Conservation (phyloP, 2,797 vertebrate genomes). For the Cuniculus paca region DNA sequence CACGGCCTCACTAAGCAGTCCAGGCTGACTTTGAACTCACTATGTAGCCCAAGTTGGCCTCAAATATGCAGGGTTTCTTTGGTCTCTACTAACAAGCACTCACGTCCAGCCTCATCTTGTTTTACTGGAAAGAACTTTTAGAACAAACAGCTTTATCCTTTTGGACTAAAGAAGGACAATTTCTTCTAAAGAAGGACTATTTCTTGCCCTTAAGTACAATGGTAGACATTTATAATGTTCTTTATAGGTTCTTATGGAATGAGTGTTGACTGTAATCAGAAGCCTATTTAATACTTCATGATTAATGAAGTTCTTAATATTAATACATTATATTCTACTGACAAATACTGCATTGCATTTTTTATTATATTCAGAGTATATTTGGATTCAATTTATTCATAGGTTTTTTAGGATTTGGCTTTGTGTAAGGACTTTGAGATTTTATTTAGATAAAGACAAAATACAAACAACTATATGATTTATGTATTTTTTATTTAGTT, state of each 20-base stretch:
- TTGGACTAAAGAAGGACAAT: background rate
- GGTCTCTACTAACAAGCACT: background rate
- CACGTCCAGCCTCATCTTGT: background rate
- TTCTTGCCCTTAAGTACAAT: constrained; percentile 10
- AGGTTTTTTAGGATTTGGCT: background rate
- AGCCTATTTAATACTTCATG: constrained; percentile 49
- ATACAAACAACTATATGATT: background rate
- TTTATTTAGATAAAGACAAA: constrained; percentile 63
- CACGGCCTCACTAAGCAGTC: background rate
- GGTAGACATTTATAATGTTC: background rate
- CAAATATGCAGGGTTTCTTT: background rate
- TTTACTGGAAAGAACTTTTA: background rate
- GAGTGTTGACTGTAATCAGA: background rate
- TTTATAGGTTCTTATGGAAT: constrained; percentile 20
- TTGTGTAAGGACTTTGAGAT: background rate
- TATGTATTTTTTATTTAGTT: background rate
- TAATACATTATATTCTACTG: constrained; percentile 33
- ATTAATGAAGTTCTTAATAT: constrained; percentile 53
- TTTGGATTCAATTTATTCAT: constrained; percentile 56
- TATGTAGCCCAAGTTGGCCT: background rate
- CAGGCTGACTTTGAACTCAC: background rate
- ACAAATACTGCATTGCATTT: constrained; percentile 19
- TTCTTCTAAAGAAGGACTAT: background rate
- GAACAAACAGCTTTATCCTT: background rate
- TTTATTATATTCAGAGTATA: constrained; percentile 56